Percentiles rank a stretch among this genome's conserved stretches.
phyloP scores from a whole-genome alignment of 2,888 invertebrate species.

The Lacanobia oleracea region DNA sequence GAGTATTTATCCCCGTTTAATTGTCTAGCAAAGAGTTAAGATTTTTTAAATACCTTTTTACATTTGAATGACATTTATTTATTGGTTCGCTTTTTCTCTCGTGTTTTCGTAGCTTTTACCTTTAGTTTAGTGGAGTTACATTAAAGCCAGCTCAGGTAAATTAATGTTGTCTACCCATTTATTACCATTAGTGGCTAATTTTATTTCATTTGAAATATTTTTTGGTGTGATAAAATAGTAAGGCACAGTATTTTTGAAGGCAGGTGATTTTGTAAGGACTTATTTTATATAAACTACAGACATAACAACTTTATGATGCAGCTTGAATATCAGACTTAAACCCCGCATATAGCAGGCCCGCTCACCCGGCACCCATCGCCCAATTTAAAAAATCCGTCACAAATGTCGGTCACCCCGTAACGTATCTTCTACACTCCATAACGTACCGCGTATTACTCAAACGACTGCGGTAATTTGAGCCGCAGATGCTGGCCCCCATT shows the following conservation, averaged over 20 bases:
- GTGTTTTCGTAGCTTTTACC: background rate
- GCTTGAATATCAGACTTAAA: background rate
- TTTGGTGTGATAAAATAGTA: background rate
- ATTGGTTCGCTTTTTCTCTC: conserved; percentile 14
- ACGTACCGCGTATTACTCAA: conserved; percentile 33
- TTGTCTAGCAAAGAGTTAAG: conserved; percentile 36
- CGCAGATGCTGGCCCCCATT: conserved; percentile 52
- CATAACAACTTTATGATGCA: too few species aligned
- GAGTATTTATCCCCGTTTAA: conserved; percentile 45
- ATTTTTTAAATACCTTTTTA: conserved; percentile 26
- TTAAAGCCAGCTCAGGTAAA: background rate
- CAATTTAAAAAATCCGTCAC: conserved; percentile 51
- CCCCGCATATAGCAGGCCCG: background rate
- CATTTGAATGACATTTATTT: conserved; percentile 31
- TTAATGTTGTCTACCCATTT: background rate
- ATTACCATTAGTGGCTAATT: background rate
- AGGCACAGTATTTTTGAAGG: background rate
- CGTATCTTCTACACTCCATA: conserved; percentile 50
- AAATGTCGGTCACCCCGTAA: conserved; percentile 45
- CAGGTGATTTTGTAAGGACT: background rate
- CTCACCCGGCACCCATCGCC: conserved; percentile 2
- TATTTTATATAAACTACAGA: background rate
- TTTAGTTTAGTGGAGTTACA: background rate
- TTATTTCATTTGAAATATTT: background rate
- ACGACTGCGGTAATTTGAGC: conserved; percentile 55